Evolutionary conservation across 2,797 vertebrate species (phyloP).

Genomic region (Pseudotriccus pelzelni): DNA sequence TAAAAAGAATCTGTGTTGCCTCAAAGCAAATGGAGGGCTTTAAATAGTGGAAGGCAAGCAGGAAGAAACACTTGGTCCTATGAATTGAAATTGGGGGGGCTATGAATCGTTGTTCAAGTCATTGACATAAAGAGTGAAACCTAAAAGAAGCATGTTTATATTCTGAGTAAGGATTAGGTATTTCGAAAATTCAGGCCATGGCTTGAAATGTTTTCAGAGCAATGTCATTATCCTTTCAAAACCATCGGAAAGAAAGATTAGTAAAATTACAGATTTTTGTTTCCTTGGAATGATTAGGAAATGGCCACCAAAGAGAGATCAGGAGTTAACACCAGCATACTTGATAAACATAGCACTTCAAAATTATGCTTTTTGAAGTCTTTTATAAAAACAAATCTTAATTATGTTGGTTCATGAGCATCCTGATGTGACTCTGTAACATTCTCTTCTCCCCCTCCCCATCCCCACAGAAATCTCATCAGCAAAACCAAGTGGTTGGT

Average conservation of each 20-base stretch:
- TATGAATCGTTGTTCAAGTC: fast-evolving
- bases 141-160: not conserved
- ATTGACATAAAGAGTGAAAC: not conserved
- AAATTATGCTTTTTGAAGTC: not conserved
- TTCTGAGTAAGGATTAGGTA: not conserved
- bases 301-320: not conserved
- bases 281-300: not conserved
- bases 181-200: not conserved
- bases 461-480: not conserved
- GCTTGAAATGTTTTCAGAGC: not conserved
- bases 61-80: not conserved
- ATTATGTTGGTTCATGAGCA: not conserved
- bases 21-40: not conserved
- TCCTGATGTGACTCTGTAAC: not conserved
- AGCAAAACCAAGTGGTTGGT: not conserved
- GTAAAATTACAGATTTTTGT: not conserved
- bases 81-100: not conserved
- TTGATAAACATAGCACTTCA: not conserved
- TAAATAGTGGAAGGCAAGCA: not conserved
- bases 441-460: not conserved
- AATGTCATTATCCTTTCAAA: not conserved
- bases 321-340: not conserved
- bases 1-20: not conserved
- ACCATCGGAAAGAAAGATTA: not conserved
- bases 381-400: not conserved